Evolutionary conservation across 2,113 vertebrate species (phyloP).

Genomic region (Brachionichthys hirsutus): DNA sequence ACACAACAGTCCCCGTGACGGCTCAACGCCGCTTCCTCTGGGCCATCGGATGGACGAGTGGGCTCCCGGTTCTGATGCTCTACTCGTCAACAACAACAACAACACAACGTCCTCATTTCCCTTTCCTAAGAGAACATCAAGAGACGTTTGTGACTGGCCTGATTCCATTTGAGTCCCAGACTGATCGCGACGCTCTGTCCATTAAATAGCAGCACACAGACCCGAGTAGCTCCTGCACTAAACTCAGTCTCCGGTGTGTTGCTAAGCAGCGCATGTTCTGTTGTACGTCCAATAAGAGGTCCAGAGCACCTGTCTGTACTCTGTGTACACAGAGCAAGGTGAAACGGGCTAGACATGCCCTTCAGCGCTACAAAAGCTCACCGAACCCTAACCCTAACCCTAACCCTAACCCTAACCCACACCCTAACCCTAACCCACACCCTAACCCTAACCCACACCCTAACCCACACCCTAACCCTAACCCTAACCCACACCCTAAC

Average conservation of each 20-base stretch:
- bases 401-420: too few species aligned
- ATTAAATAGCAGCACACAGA: too few species aligned
- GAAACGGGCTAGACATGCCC: constrained; percentile 52
- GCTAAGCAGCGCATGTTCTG: too few species aligned
- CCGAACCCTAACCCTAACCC: constrained; percentile 38
- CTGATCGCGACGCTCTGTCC: too few species aligned
- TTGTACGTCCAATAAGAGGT: too few species aligned
- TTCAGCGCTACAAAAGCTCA: constrained; percentile 56
- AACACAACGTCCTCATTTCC: constrained; percentile 42
- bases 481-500: constrained; percentile 1
- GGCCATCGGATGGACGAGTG: constrained; percentile 55
- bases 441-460: constrained; percentile 2
- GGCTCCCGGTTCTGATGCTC: constrained; percentile 43
- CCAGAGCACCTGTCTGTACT: constrained; percentile 15
- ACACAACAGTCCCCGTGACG: constrained; percentile 48
- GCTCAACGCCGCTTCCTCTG: constrained; percentile 43
- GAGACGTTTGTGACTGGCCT: not conserved
- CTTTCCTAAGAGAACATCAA: constrained; percentile 21
- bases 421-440: constrained; percentile 57
- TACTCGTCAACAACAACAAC: constrained; percentile 62
- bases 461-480: too few species aligned
- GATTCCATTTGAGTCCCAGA: too few species aligned
- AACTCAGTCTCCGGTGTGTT: too few species aligned
- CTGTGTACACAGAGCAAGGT: constrained; percentile 37
- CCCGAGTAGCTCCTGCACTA: too few species aligned